A percentile compares a stretch with the other conserved stretches of the same genome.
Conservation (phyloP, 1,140 invertebrate genomes). For the Neomicropteryx cornuta region DNA sequence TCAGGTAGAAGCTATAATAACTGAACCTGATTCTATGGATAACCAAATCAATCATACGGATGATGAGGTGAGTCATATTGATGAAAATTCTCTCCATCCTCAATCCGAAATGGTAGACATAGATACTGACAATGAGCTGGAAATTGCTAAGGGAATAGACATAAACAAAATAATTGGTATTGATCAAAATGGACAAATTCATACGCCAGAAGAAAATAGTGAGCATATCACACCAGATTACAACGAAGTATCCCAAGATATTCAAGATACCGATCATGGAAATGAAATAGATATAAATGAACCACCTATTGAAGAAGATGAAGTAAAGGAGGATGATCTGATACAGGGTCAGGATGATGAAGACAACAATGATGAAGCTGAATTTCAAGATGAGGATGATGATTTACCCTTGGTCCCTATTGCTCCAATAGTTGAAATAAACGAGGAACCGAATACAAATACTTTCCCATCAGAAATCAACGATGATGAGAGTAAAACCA, state of each 20-base stretch:
- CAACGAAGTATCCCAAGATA: constrained; percentile 22
- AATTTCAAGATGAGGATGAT: constrained; percentile 18
- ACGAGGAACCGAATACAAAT: constrained; percentile 29
- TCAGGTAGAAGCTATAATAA: constrained; percentile 36
- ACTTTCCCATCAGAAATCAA: constrained; percentile 26
- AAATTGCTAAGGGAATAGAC: constrained; percentile 9
- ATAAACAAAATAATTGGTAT: constrained; percentile 14
- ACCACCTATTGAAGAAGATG: constrained; percentile 18
- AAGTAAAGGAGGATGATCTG: constrained; percentile 8
- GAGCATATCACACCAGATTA: not conserved
- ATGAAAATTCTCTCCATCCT: constrained; percentile 4
- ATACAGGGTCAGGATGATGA: constrained; percentile 21
- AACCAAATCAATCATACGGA: constrained; percentile 19
- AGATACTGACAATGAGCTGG: constrained; percentile 8
- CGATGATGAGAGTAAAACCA: no score
- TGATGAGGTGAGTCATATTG: constrained; percentile 21
- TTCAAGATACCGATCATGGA: constrained; percentile 33
- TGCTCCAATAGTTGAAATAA: constrained; percentile 34
- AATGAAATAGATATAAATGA: constrained; percentile 35
- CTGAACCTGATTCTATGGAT: constrained; percentile 34
- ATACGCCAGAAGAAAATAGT: not conserved
- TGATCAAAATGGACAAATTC: not conserved
- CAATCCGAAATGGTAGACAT: constrained; percentile 4
- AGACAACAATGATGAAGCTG: constrained; percentile 18
- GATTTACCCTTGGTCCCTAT: constrained; percentile 24